Percentiles rank a stretch among this genome's conserved stretches.
These are phyloP conservation scores for Eulemur mongoz DNA, from an alignment of 2,797 vertebrate species.

Conservation along the genomic window DNA sequence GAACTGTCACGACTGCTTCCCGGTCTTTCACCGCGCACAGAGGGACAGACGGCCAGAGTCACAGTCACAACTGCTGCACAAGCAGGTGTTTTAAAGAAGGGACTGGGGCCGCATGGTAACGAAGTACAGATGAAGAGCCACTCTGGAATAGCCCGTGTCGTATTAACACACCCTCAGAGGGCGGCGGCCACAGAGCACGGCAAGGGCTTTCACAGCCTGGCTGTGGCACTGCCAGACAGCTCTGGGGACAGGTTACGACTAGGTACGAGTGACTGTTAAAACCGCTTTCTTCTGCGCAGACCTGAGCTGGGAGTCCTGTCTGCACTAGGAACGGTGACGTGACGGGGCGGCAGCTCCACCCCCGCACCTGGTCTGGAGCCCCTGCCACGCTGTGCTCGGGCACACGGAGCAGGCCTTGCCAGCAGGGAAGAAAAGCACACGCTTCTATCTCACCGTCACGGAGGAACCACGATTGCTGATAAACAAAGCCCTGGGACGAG, in stretches of 20 bases:
- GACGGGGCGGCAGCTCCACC: not conserved
- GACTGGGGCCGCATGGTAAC: not conserved
- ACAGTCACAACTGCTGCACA: not conserved
- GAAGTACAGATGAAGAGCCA: not conserved
- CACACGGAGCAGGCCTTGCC: not conserved
- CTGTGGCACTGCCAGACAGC: fast-evolving
- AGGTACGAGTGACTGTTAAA: not conserved
- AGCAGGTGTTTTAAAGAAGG: not conserved
- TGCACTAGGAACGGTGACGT: not conserved
- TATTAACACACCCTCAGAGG: not conserved
- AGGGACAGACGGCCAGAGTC: not conserved
- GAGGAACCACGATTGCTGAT: not conserved
- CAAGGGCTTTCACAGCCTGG: not conserved
- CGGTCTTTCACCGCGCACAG: not conserved
- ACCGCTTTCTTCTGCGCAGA: not conserved
- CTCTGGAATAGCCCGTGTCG: fast-evolving
- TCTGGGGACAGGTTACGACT: not conserved
- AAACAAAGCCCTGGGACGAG: not conserved
- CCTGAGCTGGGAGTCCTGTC: not conserved
- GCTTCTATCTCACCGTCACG: not conserved
- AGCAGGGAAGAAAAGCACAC: not conserved
- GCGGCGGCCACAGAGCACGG: not conserved
- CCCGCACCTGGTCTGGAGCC: fast-evolving
- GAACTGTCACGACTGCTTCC: not conserved
- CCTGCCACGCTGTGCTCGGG: fast-evolving